Conservation (phyloP, 2,797 vertebrate species). For the Phyllotis vaccarum region DNA sequence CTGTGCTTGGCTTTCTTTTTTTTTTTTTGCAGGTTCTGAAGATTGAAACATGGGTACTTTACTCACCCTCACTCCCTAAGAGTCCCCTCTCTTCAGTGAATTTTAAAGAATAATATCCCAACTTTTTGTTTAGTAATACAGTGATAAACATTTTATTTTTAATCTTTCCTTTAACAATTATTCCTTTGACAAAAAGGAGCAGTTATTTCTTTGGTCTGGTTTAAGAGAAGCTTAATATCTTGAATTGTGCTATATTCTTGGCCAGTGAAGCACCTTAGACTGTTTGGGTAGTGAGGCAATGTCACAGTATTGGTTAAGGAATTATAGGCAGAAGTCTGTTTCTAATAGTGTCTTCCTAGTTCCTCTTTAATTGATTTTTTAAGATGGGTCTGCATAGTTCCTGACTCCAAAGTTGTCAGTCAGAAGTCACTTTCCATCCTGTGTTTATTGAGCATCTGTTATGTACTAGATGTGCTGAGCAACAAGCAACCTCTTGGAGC, state of each 20-base stretch:
- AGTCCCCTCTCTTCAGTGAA: slow-evolving; percentile 14
- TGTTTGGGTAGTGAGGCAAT: slow-evolving; percentile 24
- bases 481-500: background rate
- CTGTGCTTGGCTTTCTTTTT: background rate
- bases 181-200: background rate
- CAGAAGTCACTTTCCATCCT: background rate
- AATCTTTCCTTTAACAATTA: slow-evolving; percentile 7
- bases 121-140: slow-evolving; percentile 21
- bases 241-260: slow-evolving; percentile 15
- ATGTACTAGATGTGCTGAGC: background rate
- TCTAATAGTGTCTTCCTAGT: background rate
- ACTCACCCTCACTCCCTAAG: background rate
- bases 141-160: slow-evolving; percentile 46
- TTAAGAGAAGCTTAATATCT: slow-evolving; percentile 8
- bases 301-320: background rate
- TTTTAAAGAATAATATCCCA: slow-evolving; percentile 54
- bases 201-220: background rate
- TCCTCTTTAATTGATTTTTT: background rate
- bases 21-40: background rate
- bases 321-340: background rate
- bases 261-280: background rate
- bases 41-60: too few relatives aligned
- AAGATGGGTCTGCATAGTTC: background rate
- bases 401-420: background rate
- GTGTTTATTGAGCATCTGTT: background rate